These are phyloP conservation scores for Drosophila guanche DNA, from an alignment of 1,140 invertebrate genomes.

Conservation along the genomic window DNA sequence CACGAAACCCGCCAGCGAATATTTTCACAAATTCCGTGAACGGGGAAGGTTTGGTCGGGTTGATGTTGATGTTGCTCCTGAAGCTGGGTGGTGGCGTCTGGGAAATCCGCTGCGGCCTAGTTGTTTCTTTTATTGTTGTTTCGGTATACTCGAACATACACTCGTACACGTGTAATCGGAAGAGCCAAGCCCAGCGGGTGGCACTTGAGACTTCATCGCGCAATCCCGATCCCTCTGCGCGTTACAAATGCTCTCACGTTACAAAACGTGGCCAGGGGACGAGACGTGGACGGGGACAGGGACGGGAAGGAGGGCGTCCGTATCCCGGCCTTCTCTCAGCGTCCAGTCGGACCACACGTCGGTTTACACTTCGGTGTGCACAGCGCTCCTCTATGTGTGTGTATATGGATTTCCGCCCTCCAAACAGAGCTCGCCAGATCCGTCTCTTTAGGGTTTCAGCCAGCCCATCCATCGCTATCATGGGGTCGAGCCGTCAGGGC, in stretches of 20 bases:
- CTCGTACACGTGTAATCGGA: conserved; percentile 68
- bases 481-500: conserved; percentile 17
- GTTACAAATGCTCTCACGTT: conserved; percentile 77
- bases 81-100: conserved; percentile 49
- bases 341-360: conserved; percentile 56
- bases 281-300: too few species aligned
- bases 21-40: conserved; percentile 31
- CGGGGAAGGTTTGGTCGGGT: conserved; percentile 11
- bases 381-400: conserved; percentile 9
- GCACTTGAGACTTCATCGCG: conserved; percentile 54
- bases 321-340: conserved; percentile 7
- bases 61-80: conserved; percentile 9
- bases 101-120: conserved; percentile 56
- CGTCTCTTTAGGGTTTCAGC: conserved; percentile 26
- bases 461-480: conserved; percentile 8
- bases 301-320: background rate
- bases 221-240: conserved; percentile 53
- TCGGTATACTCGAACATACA: conserved; percentile 4
- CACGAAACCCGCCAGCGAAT: conserved; percentile 53
- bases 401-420: conserved; percentile 47
- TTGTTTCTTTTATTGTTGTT: conserved; percentile 31
- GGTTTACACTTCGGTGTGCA: conserved; percentile 66
- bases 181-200: conserved; percentile 70
- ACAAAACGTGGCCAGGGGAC: conserved; percentile 53
- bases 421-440: conserved; percentile 32